phyloP scores from a whole-genome alignment of 1,140 invertebrate species.

The Papilio aristodemus region DNA sequence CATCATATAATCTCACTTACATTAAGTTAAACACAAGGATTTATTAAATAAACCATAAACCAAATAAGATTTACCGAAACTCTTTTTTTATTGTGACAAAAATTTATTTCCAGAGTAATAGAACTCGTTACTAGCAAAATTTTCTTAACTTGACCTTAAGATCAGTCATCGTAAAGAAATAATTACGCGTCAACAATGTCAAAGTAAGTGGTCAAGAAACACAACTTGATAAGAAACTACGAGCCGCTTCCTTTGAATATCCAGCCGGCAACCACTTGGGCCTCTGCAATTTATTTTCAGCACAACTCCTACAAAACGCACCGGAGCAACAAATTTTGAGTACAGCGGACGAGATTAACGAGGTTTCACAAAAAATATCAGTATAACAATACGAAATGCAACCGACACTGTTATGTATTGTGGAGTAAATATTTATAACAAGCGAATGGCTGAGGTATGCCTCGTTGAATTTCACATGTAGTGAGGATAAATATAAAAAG shows the following conservation, averaged over 20 bases:
- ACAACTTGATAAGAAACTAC: conserved; percentile 28
- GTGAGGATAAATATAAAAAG: neutral
- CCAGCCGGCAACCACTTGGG: conserved; percentile 24
- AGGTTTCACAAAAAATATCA: conserved; percentile 24
- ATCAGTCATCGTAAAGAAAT: neutral
- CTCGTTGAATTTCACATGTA: neutral
- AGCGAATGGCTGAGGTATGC: neutral
- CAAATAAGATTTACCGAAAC: no score
- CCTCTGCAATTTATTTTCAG: conserved; percentile 31
- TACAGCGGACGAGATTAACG: conserved; percentile 30
- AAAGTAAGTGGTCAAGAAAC: conserved; percentile 29
- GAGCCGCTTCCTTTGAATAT: conserved; percentile 27
- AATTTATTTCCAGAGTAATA: neutral
- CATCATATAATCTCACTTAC: no score
- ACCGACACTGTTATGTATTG: neutral
- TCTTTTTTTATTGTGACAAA: neutral
- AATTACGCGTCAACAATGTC: conserved; percentile 21
- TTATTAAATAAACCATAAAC: no score
- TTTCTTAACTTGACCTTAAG: conserved; percentile 3
- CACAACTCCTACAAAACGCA: conserved; percentile 28
- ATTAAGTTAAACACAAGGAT: no score
- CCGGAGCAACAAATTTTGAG: conserved; percentile 28
- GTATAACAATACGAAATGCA: conserved; percentile 2
- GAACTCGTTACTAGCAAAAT: neutral
- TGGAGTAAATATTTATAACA: neutral